Base-by-base conservation (phyloP, 2,888 invertebrate genomes). In the Phyllotreta striolata region DNA sequence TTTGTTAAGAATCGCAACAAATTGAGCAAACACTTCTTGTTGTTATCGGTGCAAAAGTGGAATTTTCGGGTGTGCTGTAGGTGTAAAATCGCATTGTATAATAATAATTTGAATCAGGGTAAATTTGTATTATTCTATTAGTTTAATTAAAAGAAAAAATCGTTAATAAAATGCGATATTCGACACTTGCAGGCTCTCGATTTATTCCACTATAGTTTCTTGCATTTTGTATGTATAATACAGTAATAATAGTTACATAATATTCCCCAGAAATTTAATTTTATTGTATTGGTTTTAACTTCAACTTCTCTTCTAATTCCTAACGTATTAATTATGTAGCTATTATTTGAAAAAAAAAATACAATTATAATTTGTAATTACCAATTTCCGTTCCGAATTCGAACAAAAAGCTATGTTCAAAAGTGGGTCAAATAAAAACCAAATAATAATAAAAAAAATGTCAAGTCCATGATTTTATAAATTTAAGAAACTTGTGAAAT, bases 91-190 rank as follows among this genome's bases (percentile, higher is more conserved):
- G 71, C 71, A 71, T 70, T 66, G 72, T 76, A 74, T 71, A 75
- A 75, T 78, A 79, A 79, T 79, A 79, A 80, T 79, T 80, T 79
- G 66, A 73, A 78, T 77, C 79, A 80, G 79, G 79, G 79, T 79
- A 79, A 78, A 73, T 74, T 75, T 74, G 70, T 74, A 74, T 72
- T 71, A 72, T 72, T 76, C 73, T 73, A 74, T 72, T 72, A 72
- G 74, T 74, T 73, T 64, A 68, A 66, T 59, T 69, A 35, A 41
- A 55, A 67, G 51, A 68, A 69, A 64, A 66, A 62, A 37, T n/a
- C 9, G 12, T 52, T 38, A 60, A 60, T 38, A 44, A 52, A 60
- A 44, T 60, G 52, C 35, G 52, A 35, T 57, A 56, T 51, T 57
- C 43, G 10, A 52, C 10, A 10, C 6, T 35, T 46, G 37, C 40